Conservation (phyloP, 1,140 invertebrate genomes). For the Lysiphlebus fabarum region DNA sequence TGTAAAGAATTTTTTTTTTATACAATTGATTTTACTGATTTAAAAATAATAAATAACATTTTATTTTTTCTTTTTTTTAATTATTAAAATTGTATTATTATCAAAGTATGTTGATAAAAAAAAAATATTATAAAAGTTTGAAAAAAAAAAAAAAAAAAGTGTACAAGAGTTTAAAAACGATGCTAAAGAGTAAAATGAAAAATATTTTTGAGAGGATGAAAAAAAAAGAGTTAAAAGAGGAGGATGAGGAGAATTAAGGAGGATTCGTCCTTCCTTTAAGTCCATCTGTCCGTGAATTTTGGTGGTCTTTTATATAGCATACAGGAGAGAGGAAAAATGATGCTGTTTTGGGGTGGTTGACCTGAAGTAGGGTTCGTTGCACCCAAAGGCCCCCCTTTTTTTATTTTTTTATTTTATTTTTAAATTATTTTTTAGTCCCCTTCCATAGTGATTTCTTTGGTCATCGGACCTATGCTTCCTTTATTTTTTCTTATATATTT, state of each 20-base stretch:
- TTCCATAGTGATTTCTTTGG: constrained; percentile 29
- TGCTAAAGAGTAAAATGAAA: not conserved
- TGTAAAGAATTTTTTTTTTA: too few relatives aligned
- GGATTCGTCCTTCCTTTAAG: constrained; percentile 24
- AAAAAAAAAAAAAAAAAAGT: too few relatives aligned
- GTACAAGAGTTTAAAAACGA: not conserved
- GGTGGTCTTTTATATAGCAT: constrained; percentile 22
- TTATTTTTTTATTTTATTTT: not conserved
- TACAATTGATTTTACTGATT: too few relatives aligned
- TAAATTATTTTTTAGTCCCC: constrained; percentile 36
- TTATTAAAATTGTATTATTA: too few relatives aligned
- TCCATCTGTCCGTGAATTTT: constrained; percentile 31
- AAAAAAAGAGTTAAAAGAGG: not conserved
- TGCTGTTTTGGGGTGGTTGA: constrained; percentile 47
- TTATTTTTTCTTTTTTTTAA: too few relatives aligned
- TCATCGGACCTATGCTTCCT: constrained; percentile 37
- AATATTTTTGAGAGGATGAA: constrained; percentile 8
- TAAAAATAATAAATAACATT: too few relatives aligned
- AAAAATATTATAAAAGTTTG: too few relatives aligned
- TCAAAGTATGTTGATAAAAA: too few relatives aligned
- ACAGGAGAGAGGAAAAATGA: constrained; percentile 20
- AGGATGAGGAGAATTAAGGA: not conserved
- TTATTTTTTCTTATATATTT: constrained; percentile 13
- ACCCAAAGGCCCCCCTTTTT: constrained; percentile 43
- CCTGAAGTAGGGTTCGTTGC: constrained; percentile 52